Evolutionary conservation across 1,140 invertebrate species (phyloP), one percentile per base, ranked within the genome.

Genomic region (Diorhabda sublineata): DNA sequence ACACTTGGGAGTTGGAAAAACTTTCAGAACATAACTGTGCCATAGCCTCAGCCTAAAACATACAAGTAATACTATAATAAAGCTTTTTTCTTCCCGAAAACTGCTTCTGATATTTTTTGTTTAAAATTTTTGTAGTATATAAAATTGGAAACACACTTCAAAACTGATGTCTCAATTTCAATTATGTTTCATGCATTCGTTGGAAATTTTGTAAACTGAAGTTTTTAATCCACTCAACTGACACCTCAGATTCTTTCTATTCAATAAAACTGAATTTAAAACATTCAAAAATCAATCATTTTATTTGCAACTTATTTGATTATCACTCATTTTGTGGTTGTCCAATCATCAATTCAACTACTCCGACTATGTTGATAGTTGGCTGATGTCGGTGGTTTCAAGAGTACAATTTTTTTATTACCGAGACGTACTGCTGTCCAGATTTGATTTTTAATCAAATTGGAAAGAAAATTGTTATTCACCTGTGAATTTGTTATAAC

Each of bases 401-500:
- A 26, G 26, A 26, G 26, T 26, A 26, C 26, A 26, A 26, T 26
- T 26, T 26, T 26, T 26, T 26, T 26, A 26, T 26, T 26, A 26
- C 26, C 26, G 26, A 26, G 26, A 26, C 26, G 26, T 26, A 26
- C 26, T 26, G 26, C 26, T 26, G 26, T 26, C 26, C 26, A 26
- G 26, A 26, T 26, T 26, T 26, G 26, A 26, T 26, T 26, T 26
- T 26, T 26, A 26, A 26, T 26, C 26, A 26, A 26, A 26, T 26
- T 26, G 26, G 26, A 26, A 26, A 26, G 26, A 26, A 26, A 26
- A 26, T 52, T 3, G 47, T 52, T 26, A 58, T 59, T 42, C 42
- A 72, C 71, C 61, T 69, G 71, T 11, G 68, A 72, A 45, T 65
- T 60, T 7, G 67, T 63, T 8, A 64, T 64, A 26, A 67, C 71